Conservation (phyloP, 2,888 invertebrate genomes). For the Morpho helenor region DNA sequence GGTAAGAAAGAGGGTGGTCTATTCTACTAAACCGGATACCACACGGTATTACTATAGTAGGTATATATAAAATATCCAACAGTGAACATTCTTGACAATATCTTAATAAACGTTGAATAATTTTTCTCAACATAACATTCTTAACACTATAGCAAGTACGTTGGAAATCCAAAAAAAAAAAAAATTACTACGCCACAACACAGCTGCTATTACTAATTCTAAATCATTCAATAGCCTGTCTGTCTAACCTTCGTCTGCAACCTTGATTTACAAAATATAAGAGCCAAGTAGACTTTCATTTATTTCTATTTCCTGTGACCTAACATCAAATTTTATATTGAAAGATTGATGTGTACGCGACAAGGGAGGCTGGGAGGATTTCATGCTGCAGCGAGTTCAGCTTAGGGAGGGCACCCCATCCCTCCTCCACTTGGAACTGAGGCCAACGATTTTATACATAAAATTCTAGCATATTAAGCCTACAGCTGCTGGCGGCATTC, state of each 20-base stretch:
- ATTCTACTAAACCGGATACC: no score
- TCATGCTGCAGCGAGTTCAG: conserved; percentile 28
- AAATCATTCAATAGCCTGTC: neutral
- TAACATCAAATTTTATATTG: conserved; percentile 25
- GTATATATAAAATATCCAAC: no score
- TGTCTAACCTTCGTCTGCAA: neutral
- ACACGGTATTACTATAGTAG: no score
- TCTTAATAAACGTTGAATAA: no score
- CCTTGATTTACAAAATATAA: neutral
- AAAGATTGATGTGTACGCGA: conserved; percentile 23
- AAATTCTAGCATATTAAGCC: conserved; percentile 32
- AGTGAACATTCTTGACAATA: no score
- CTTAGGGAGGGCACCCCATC: conserved; percentile 26
- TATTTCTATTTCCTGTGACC: conserved; percentile 8
- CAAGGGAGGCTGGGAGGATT: conserved; percentile 21
- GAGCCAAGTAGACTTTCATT: conserved; percentile 1
- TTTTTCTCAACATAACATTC: no score
- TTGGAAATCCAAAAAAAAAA: no score
- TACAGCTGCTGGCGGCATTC: conserved; percentile 29
- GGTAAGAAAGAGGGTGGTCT: no score
- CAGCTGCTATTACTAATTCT: neutral
- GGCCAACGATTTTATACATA: conserved; percentile 35
- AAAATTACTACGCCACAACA: no score
- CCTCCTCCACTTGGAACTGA: conserved; percentile 37
- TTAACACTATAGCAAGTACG: no score